These are phyloP conservation scores for Eubucco bourcierii DNA, from an alignment of 2,113 vertebrate species.

Conservation along the genomic window DNA sequence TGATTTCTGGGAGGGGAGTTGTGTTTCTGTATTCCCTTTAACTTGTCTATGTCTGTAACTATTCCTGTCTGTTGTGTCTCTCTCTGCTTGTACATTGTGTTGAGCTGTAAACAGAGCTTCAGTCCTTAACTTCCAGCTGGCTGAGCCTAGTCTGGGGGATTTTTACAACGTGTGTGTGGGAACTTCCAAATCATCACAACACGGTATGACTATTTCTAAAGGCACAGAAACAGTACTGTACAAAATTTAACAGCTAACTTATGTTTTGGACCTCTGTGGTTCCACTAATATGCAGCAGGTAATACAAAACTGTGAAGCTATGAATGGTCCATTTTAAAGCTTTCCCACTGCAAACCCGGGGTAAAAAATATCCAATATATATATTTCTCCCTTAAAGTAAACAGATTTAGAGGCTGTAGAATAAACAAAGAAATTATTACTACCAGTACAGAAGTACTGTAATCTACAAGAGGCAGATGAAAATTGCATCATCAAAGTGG, in stretches of 20 bases:
- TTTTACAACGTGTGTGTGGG: too few species aligned
- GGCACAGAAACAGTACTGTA: not conserved
- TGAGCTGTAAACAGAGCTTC: too few species aligned
- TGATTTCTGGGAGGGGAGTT: too few species aligned
- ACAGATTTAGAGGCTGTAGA: not conserved
- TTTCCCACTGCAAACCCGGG: not conserved
- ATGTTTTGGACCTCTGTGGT: not conserved
- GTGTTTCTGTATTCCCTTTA: too few species aligned
- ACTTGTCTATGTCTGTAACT: too few species aligned
- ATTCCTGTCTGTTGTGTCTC: too few species aligned
- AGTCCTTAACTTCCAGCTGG: too few species aligned
- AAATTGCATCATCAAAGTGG: not conserved
- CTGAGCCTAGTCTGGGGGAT: too few species aligned
- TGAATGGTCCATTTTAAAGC: not conserved
- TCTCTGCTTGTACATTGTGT: too few species aligned
- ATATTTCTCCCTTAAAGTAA: not conserved
- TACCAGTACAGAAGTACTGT: not conserved
- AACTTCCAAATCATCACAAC: too few species aligned
- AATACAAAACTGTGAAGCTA: not conserved
- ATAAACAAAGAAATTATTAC: not conserved
- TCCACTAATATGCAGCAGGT: not conserved
- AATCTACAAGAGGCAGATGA: not conserved
- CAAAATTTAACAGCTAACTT: not conserved
- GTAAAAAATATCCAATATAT: not conserved
- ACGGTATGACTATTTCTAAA: not conserved